Evolutionary conservation across 2,888 invertebrate species (phyloP), one percentile per base, ranked within the genome.

Genomic region (Watsonalla cultraria): DNA sequence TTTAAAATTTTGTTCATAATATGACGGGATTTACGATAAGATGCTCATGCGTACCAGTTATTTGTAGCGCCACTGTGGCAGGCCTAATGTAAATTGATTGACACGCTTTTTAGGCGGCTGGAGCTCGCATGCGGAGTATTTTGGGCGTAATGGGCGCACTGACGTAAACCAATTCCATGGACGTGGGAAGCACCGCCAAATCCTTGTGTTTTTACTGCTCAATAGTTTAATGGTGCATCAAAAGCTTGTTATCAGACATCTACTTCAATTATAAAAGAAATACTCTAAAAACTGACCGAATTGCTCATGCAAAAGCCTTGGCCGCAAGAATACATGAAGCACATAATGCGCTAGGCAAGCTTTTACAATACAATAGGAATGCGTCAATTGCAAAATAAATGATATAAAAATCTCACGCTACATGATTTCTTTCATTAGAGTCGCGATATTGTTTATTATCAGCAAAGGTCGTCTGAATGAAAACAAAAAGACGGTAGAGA

Each of bases 401-500:
- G 70, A 67, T 78, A 80, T 71, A 76, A 84, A 85, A 86, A 85
- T 88, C 89, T 82, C 88, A 88, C 85, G 83, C 72, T 83, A 73
- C 80, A 78, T 82, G 84, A 83, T 89, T 89, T 89, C 85, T 86
- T 88, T 82, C 73, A 82, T 86, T 85, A 82, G 76, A 84, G 74
- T 82, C 72, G 82, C 78, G 80, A 89, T 89, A 88, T 85, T 86
- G 86, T 87, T 84, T 84, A 84, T 87, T 80, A 89, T 87, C 86
- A 88, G 85, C 86, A 87, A 87, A 90, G 88, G 90, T 89, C 86
- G 87, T 84, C 83, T 84, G 82, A 84, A 87, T 75, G 84, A 86
- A 89, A 89, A 89, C 89, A 89, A 89, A 88, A 89, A 86, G 86
- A 86, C 77, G 82, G 81, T 86, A 84, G 84, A 88, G 84, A 82